These are phyloP conservation scores for Megalops cyprinoides DNA, from an alignment of 2,797 vertebrate species.

Conservation along the genomic window DNA sequence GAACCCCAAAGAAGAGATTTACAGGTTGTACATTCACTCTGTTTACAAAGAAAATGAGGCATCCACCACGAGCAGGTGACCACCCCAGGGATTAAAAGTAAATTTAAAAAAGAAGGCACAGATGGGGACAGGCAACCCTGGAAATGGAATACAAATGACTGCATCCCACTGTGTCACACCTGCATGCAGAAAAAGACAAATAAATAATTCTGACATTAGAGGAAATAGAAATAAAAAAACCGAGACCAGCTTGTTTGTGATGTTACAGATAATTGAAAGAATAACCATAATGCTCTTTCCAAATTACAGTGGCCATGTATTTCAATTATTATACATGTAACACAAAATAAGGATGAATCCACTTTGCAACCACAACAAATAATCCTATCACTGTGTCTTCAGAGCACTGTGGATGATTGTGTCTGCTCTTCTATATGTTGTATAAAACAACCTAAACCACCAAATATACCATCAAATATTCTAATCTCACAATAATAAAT, in stretches of 20 bases:
- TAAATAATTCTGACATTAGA: conserved; percentile 81
- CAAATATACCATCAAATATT: no score
- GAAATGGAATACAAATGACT: conserved; percentile 74
- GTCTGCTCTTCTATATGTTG: not conserved
- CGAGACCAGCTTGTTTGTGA: not conserved
- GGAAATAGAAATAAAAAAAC: conserved; percentile 53
- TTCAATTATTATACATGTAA: not conserved
- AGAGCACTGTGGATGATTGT: not conserved
- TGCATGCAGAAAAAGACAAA: conserved; percentile 72
- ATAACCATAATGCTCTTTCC: not conserved
- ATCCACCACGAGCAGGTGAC: conserved; percentile 72
- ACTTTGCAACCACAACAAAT: not conserved
- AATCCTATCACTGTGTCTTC: not conserved
- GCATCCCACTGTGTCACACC: conserved; percentile 73
- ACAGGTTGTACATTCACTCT: conserved; percentile 78
- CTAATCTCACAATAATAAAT: no score
- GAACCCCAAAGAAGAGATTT: conserved; percentile 62
- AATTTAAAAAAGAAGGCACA: conserved; percentile 77
- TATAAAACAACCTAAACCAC: no score
- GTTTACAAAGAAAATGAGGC: conserved; percentile 79
- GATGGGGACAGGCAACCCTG: conserved; percentile 71
- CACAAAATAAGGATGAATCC: not conserved
- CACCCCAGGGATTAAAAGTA: conserved; percentile 66
- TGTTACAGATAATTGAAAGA: not conserved
- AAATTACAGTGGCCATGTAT: not conserved